Percentiles rank a stretch among this genome's conserved stretches.
These are phyloP conservation scores for Monodelphis domestica DNA, from an alignment of 2,797 vertebrate species.

Conservation along the genomic window DNA sequence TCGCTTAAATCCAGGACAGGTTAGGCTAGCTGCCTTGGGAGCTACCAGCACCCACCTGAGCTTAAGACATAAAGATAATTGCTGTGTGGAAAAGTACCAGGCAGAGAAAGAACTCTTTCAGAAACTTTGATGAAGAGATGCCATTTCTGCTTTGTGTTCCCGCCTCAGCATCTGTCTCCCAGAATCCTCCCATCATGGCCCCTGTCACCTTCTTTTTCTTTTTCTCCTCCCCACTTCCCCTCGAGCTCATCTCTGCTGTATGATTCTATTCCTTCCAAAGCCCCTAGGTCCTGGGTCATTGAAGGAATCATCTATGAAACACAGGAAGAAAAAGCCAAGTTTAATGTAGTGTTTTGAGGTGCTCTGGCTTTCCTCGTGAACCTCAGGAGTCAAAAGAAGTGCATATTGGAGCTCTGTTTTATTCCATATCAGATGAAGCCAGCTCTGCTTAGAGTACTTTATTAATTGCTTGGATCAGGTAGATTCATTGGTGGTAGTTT, in stretches of 20 bases:
- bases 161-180: slow-evolving; percentile 36
- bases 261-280: slow-evolving; percentile 30
- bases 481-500: slow-evolving; percentile 26
- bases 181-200: slow-evolving; percentile 8
- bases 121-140: slow-evolving; percentile 38
- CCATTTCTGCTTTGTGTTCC: background rate
- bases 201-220: background rate
- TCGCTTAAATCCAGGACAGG: slow-evolving; percentile 62
- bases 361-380: background rate
- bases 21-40: slow-evolving; percentile 61
- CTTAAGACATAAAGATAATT: slow-evolving; percentile 72
- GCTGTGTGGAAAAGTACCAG: slow-evolving; percentile 45
- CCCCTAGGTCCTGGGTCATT: slow-evolving; percentile 41
- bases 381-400: slow-evolving; percentile 44
- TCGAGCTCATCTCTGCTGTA: slow-evolving; percentile 10
- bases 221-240: background rate
- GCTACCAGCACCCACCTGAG: slow-evolving; percentile 51
- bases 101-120: slow-evolving; percentile 42
- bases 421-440: background rate
- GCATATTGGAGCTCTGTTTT: slow-evolving; percentile 9
- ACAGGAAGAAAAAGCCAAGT: slow-evolving; percentile 12
- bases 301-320: slow-evolving; percentile 26
- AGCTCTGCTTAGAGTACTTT: slow-evolving; percentile 34
- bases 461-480: slow-evolving; percentile 57
- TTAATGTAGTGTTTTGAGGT: slow-evolving; percentile 21